Evolutionary conservation across 2,888 invertebrate species (phyloP), one percentile per base, ranked within the genome.

Genomic region (Achlya flavicornis): DNA sequence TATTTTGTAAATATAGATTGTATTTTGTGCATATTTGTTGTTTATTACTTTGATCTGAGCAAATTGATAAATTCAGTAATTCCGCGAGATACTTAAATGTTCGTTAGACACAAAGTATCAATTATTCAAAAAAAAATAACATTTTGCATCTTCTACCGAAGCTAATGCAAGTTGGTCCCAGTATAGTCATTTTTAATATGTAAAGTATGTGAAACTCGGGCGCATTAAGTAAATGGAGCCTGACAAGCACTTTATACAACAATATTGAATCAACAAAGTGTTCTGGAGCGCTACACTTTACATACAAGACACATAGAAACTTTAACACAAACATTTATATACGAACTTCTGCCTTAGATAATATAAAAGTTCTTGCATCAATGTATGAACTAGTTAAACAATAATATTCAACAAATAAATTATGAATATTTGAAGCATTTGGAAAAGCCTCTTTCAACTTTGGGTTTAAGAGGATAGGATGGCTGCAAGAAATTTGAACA

Each of bases 221-320:
- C 64, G 64, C 76, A 66, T 67, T 68, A 76, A 67, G 68, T 64
- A 76, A 76, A 77, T 73, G 67, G 67, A 65, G 63, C 65, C 69
- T 68, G 71, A 74, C 69, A 65, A 64, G 64, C 70, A 77, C 71
- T 73, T 71, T 72, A 63, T 53, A 53, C 62, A 65, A 68, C 63
- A 75, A 75, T 19, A 78, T 78, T 78, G 70, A 70, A 70, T 70
- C 53, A 53, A 53, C 53, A 53, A 53, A 53, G 53, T 53, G 53
- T 19, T n/a, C 53, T 53, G 3, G 7, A 53, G 53, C 53, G 53
- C 53, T 11, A 19, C 58, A 35, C 57, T 57, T 16, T 58, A 43
- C 53, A 11, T 48, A 57, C 43, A 57, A 59, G 53, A 63, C 53
- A 38, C 60, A 53, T 63, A 41, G 53, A 53, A 53, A 19, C 16